A percentile compares a stretch with the other conserved stretches of the same genome.
Conservation (phyloP, 2,888 invertebrate species). For the Macroteleia sp. region DNA sequence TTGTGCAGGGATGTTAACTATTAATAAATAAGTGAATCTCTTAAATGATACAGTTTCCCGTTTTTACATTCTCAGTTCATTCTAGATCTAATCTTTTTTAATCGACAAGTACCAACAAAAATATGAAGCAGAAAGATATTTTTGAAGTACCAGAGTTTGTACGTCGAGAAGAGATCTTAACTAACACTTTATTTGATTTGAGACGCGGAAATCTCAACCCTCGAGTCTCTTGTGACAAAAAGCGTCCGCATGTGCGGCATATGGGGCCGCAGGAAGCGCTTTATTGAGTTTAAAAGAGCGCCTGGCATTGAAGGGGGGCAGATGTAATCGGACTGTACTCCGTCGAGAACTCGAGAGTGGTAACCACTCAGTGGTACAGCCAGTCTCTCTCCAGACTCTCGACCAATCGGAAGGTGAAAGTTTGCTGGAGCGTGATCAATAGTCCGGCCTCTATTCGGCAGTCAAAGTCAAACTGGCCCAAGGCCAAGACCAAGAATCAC, state of each 20-base stretch:
- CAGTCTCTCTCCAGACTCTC: constrained; percentile 55
- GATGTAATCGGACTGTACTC: constrained; percentile 42
- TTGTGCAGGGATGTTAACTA: too few relatives aligned
- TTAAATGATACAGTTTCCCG: too few relatives aligned
- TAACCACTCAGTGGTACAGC: constrained; percentile 62
- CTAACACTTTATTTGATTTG: neutral
- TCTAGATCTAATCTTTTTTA: too few relatives aligned
- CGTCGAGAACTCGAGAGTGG: too few relatives aligned
- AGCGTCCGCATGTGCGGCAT: constrained; percentile 69
- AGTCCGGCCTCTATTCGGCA: constrained; percentile 35
- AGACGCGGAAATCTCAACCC: neutral
- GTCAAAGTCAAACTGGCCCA: constrained; percentile 72
- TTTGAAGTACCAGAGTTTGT: too few relatives aligned
- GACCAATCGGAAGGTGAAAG: constrained; percentile 71
- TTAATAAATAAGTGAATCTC: too few relatives aligned
- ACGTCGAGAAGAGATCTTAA: too few relatives aligned
- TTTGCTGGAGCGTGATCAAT: constrained; percentile 72
- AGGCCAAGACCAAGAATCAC: constrained; percentile 69
- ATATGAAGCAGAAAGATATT: too few relatives aligned
- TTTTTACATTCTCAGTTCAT: too few relatives aligned
- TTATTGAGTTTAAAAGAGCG: constrained; percentile 72
- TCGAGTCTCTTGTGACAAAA: constrained; percentile 29
- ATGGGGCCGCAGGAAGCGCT: constrained; percentile 77
- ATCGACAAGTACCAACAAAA: too few relatives aligned
- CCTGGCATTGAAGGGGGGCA: constrained; percentile 51